A percentile compares a stretch with the other conserved stretches of the same genome.
Conservation (phyloP, 1,140 invertebrate species). For the Scaptomyza montana region DNA sequence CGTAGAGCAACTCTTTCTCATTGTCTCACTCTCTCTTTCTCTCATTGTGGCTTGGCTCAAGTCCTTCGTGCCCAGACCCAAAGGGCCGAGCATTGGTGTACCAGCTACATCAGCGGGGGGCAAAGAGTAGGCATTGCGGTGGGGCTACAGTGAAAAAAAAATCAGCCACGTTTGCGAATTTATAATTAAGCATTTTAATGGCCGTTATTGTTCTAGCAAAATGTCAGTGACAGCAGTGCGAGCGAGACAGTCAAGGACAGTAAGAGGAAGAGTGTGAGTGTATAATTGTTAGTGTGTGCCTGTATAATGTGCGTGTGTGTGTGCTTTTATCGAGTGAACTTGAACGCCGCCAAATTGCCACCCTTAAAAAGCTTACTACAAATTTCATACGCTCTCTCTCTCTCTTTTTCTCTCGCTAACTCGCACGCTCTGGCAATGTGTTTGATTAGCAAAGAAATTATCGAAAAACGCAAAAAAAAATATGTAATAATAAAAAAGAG, state of each 20-base stretch:
- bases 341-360: slow-evolving; percentile 71
- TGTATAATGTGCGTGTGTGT: slow-evolving; percentile 19
- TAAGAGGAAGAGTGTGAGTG: slow-evolving; percentile 8
- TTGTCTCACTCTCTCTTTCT: no score
- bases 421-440: slow-evolving; percentile 26
- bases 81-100: slow-evolving; percentile 10
- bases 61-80: background rate
- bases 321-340: slow-evolving; percentile 58
- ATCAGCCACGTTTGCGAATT: slow-evolving; percentile 80
- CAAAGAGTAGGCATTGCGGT: background rate
- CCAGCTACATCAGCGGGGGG: slow-evolving; percentile 26
- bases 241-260: slow-evolving; percentile 17
- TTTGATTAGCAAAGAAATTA: slow-evolving; percentile 69
- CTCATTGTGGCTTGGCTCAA: slow-evolving; percentile 2
- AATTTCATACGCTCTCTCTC: slow-evolving; percentile 7
- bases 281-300: slow-evolving; percentile 2
- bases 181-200: slow-evolving; percentile 83
- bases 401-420: background rate
- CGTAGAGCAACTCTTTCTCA: no score
- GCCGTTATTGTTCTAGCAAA: slow-evolving; percentile 78
- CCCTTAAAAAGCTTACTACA: slow-evolving; percentile 67
- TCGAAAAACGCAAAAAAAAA: slow-evolving; percentile 11
- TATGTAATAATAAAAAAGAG: no score
- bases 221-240: slow-evolving; percentile 15
- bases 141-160: slow-evolving; percentile 42